phyloP scores from a whole-genome alignment of 2,888 invertebrate species.

The Drosophila mettleri region DNA sequence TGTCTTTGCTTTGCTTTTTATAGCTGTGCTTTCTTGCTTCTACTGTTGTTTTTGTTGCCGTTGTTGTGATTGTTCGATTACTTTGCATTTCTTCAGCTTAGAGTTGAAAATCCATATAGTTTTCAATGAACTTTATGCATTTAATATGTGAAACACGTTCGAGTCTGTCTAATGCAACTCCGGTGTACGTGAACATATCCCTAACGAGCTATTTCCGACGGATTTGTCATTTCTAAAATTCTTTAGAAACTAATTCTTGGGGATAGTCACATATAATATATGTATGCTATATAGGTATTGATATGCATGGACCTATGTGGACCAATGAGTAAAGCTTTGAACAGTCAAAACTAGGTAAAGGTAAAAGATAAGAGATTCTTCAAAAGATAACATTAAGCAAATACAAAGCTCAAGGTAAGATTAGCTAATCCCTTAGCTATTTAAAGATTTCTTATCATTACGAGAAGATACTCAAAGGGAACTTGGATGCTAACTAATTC shows the following conservation, averaged over 20 bases:
- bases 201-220: constrained; percentile 47
- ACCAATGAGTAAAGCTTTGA: not conserved
- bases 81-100: constrained; percentile 40
- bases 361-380: constrained; percentile 9
- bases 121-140: constrained; percentile 30
- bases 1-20: constrained; percentile 60
- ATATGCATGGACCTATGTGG: not conserved
- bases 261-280: not conserved
- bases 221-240: not conserved
- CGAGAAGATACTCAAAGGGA: not conserved
- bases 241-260: not conserved
- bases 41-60: constrained; percentile 45
- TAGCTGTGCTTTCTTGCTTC: constrained; percentile 39
- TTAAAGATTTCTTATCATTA: constrained; percentile 21
- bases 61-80: constrained; percentile 32
- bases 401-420: not conserved
- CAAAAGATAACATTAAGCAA: not conserved
- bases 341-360: not conserved
- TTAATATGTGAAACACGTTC: constrained; percentile 57
- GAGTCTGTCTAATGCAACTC: constrained; percentile 5
- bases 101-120: constrained; percentile 28
- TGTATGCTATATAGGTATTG: accelerated
- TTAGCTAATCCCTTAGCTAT: constrained; percentile 1
- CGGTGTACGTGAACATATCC: constrained; percentile 24
- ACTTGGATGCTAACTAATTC: not conserved